Base-by-base conservation (phyloP, 2,113 vertebrate species). In the Noctilio leporinus region DNA sequence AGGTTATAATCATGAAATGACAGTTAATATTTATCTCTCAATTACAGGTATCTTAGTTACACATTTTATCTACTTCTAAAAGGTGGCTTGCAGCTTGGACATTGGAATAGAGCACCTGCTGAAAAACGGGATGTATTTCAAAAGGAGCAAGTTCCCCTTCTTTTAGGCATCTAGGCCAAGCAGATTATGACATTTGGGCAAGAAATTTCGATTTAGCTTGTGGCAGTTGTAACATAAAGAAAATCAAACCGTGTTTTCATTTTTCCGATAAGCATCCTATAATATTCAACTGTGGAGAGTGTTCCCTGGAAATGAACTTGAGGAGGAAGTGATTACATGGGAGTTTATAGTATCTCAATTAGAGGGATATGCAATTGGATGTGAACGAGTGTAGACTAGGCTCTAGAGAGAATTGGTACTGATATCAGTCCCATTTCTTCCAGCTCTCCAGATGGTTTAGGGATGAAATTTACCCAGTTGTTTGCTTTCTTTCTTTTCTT, bases 281-380 rank as follows among this genome's bases (percentile, higher is more conserved):
- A 38, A 64, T 19, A 64, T 95, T 92, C 87, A 94, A 87, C 20
- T 86, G 38, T 19, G 89, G 69, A 65, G 85, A 69, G 3, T 70
- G 96, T 93, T 94, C 84, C 80, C 80, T 95, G 91, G 91, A 94
- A 97, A 95, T 49, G 64, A 89, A 94, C 73, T 89, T 62, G 51
- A 92, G 93, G 80, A 95, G 83, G 80, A 94, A 97, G 47, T 78
- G 70, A 93, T 92, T 93, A 93, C 65, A 70, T 93, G 87, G 92
- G 90, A 92, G 30, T 76, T 95, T 86, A 70, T 92, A 94, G 88
- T 90, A 93, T 95, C 95, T 96, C 95, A 85, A 89, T 96, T 94
- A 96, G 92, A 84, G 84, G 85, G 88, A 86, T 55, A 43, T 80
- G 77, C 90, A 94, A 67, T 72, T 97, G 85, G 69, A 95, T 90